A percentile compares a stretch with the other conserved stretches of the same genome.
phyloP scores from a whole-genome alignment of 2,888 invertebrate genomes.

The Strigamia crassipes region DNA sequence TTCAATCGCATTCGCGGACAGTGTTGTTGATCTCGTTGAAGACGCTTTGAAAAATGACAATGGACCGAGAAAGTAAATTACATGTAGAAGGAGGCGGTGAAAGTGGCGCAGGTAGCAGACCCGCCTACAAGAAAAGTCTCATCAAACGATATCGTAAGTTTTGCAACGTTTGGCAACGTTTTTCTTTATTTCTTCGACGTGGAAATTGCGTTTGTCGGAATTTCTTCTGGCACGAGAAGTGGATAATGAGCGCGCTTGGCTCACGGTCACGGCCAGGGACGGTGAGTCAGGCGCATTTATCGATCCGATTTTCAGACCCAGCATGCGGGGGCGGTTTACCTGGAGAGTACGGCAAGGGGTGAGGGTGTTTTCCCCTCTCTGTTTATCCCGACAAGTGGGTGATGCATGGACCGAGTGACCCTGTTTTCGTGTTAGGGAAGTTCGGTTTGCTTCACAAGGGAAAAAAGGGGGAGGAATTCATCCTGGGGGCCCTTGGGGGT shows the following conservation, averaged over 20 bases:
- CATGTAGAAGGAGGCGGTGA: not conserved
- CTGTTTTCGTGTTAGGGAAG: not conserved
- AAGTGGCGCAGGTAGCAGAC: constrained; percentile 14
- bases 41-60: not conserved
- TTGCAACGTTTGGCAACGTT: not conserved
- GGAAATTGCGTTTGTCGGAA: not conserved
- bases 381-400: constrained; percentile 8
- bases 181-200: not conserved
- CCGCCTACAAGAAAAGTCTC: constrained; percentile 85
- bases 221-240: not conserved
- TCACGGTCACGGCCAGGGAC: constrained; percentile 16
- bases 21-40: too few relatives aligned
- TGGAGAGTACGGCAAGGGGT: not conserved
- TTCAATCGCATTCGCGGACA: too few relatives aligned
- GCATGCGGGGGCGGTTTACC: not conserved
- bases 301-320: not conserved
- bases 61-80: constrained; percentile 3
- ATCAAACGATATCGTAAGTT: constrained; percentile 92
- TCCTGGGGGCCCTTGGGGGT: not conserved
- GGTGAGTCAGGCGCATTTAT: not conserved
- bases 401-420: constrained; percentile 17
- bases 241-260: not conserved
- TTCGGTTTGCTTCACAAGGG: not conserved
- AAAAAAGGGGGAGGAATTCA: constrained; percentile 10
- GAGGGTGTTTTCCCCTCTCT: not conserved